Conservation (phyloP, 2,888 invertebrate genomes). For the Leistus spinibarbis region DNA sequence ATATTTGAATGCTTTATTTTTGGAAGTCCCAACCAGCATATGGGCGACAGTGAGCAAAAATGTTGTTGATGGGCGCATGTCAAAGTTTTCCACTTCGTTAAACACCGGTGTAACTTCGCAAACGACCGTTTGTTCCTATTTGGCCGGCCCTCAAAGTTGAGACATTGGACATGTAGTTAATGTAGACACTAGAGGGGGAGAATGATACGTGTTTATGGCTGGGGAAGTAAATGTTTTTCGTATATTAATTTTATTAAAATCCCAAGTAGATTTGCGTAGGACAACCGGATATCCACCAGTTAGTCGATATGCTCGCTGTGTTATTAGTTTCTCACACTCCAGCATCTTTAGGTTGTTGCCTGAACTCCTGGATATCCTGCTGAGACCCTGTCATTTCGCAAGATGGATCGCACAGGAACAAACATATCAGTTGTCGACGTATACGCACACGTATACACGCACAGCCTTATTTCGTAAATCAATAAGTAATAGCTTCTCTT, state of each 20-base stretch:
- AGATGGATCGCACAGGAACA: not conserved
- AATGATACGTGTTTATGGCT: not conserved
- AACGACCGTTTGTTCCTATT: slow-evolving; percentile 2
- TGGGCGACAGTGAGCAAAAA: too few relatives aligned
- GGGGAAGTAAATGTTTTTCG: not conserved
- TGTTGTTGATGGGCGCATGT: not conserved
- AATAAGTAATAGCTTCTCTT: too few relatives aligned
- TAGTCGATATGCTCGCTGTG: not conserved
- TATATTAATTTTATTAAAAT: not conserved
- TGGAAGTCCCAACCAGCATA: too few relatives aligned
- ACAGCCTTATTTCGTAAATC: not conserved
- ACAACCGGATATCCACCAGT: not conserved
- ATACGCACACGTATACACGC: not conserved
- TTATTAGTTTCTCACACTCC: not conserved
- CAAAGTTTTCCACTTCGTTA: not conserved
- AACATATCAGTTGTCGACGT: not conserved
- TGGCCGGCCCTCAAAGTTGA: not conserved
- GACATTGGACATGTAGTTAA: not conserved
- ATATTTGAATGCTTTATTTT: too few relatives aligned
- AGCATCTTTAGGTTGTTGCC: not conserved
- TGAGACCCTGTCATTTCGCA: not conserved
- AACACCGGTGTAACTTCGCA: not conserved
- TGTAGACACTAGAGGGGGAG: not conserved
- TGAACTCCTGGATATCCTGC: not conserved
- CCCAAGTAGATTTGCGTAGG: not conserved